Evolutionary conservation across 2,113 vertebrate genomes (phyloP), one percentile per base, ranked within the genome.

Genomic region (Leptodactylus fuscus): DNA sequence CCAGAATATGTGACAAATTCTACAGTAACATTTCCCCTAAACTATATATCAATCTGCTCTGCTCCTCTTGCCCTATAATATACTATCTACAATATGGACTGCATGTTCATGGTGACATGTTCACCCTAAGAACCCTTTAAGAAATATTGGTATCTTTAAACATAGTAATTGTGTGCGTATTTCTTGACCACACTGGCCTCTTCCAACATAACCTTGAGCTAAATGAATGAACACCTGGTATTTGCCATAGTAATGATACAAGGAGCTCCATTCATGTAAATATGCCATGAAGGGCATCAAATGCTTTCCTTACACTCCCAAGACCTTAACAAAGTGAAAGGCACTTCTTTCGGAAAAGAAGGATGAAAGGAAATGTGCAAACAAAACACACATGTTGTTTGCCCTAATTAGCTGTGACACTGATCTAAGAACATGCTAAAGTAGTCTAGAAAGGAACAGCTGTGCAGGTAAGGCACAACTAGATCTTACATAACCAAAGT

Each of bases 391-490:
- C 46, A 51, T 89, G 91, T 92, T 92, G 91, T 91, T 94, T 92
- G 91, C 93, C 89, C 91, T 92, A 94, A 93, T 93, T 93, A 93
- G 86, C 87, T 88, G 87, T 94, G 92, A 92, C 90, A 91, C 88
- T 87, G 89, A 93, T 93, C 91, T 90, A 87, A 91, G 92, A 92
- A 93, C 0, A 91, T 89, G 92, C 92, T 89, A 91, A 92, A 92
- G 90, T 87, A 90, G 88, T 87, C 84, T 87, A 82, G 91, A 90
- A 91, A 89, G 89, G 90, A 91, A 89, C 89, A 92, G 90, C 91
- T 89, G 89, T 83, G 88, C 86, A 91, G 88, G 89, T 92, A 89
- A 89, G 77, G 27, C 82, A 65, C 87, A 73, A 89, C 90, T 48
- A 22, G 87, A 88, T 92, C 85, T 77, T 29, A 90, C 0, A 87